These are phyloP conservation scores for Brevipalpus yothersi DNA, from an alignment of 1,140 invertebrate genomes.

Conservation along the genomic window DNA sequence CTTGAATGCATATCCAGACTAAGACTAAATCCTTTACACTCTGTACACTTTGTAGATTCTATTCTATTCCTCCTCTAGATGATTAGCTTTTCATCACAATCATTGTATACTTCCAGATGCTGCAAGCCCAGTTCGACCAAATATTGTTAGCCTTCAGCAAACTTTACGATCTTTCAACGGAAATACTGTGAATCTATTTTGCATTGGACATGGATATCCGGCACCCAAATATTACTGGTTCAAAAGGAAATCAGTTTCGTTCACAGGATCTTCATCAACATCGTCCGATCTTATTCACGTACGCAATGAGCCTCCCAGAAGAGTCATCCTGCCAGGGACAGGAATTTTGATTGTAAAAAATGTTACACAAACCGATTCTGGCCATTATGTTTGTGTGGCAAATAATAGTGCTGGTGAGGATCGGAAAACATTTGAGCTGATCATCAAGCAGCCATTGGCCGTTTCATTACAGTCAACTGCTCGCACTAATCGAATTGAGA, in stretches of 20 bases:
- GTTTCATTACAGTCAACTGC: background rate
- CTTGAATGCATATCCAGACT: no score
- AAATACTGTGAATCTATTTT: constrained; percentile 18
- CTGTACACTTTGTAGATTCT: no score
- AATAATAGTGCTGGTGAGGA: constrained; percentile 15
- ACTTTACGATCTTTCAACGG: constrained; percentile 14
- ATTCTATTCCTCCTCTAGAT: background rate
- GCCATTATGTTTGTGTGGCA: constrained; percentile 14
- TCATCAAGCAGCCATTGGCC: constrained; percentile 5
- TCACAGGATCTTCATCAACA: background rate
- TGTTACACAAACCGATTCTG: constrained; percentile 9
- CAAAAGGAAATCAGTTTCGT: background rate
- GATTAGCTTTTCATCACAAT: background rate
- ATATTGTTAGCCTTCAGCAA: background rate
- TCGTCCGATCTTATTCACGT: background rate
- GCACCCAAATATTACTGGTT: constrained; percentile 14
- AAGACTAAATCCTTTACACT: no score
- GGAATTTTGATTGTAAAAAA: constrained; percentile 12
- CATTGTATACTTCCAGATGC: background rate
- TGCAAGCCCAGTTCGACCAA: background rate
- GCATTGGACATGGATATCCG: constrained; percentile 18
- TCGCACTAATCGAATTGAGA: background rate
- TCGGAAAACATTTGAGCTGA: constrained; percentile 13
- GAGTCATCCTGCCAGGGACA: background rate
- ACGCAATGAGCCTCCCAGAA: background rate